These are phyloP conservation scores for Syrmaticus mikado DNA, from an alignment of 2,113 vertebrate species.

Conservation along the genomic window DNA sequence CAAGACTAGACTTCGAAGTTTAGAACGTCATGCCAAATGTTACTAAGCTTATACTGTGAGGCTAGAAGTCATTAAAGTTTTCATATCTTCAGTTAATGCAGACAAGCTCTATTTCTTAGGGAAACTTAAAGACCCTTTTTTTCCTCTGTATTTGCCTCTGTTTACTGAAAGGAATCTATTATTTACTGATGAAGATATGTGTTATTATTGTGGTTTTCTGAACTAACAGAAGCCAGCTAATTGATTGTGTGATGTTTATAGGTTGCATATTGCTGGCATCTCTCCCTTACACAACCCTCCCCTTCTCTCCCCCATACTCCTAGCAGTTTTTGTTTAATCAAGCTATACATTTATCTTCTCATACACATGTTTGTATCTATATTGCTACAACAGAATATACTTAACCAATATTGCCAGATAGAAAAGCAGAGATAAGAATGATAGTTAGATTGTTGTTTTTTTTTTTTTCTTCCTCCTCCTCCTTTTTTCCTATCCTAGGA, in stretches of 20 bases:
- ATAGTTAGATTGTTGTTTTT: neutral
- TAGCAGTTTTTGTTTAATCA: neutral
- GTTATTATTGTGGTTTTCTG: neutral
- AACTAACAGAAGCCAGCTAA: neutral
- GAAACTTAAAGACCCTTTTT: neutral
- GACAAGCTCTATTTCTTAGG: conserved; percentile 17
- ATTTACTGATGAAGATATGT: neutral
- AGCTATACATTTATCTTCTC: neutral
- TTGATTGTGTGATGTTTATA: neutral
- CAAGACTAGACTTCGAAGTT: conserved; percentile 46
- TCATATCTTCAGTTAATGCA: conserved; percentile 13
- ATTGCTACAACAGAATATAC: neutral
- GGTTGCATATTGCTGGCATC: neutral
- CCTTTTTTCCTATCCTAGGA: neutral
- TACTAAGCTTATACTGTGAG: conserved; percentile 54
- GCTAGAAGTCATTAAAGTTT: conserved; percentile 35
- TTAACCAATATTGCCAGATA: neutral
- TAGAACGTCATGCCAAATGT: conserved; percentile 57
- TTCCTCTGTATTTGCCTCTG: neutral
- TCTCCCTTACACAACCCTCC: neutral
- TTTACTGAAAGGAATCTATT: neutral
- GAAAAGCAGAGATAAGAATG: neutral
- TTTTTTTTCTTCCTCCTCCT: neutral
- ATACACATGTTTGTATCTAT: neutral
- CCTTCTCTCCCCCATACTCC: neutral